Evolutionary conservation across 2,888 invertebrate genomes (phyloP).

Genomic region (Danaus chrysippus): DNA sequence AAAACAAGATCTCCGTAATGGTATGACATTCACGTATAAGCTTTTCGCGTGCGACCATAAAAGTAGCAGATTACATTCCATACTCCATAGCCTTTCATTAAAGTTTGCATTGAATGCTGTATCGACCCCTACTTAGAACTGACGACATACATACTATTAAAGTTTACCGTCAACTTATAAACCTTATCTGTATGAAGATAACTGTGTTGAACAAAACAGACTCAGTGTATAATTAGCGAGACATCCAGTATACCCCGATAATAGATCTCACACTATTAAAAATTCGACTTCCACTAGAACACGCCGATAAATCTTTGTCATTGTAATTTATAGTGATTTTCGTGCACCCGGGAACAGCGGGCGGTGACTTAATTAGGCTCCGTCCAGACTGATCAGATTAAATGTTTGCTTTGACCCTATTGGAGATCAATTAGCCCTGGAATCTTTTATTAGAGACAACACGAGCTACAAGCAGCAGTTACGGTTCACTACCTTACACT

Average conservation of each 20-base stretch:
- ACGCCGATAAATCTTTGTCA: conserved; percentile 22
- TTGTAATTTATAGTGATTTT: conserved; percentile 21
- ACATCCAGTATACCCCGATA: too few species aligned
- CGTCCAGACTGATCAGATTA: conserved; percentile 4
- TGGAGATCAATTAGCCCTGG: conserved; percentile 9
- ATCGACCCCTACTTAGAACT: conserved; percentile 24
- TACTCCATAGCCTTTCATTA: conserved; percentile 27
- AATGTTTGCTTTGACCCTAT: conserved; percentile 12
- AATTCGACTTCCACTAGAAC: conserved; percentile 12
- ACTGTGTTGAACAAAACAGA: too few species aligned
- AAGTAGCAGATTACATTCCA: conserved; percentile 23
- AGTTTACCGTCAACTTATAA: neutral
- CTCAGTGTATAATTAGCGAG: too few species aligned
- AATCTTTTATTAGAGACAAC: conserved; percentile 4
- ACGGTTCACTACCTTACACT: too few species aligned
- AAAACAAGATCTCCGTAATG: conserved; percentile 20
- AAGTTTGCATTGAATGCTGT: conserved; percentile 15
- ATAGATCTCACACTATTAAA: conserved; percentile 11
- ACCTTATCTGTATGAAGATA: too few species aligned
- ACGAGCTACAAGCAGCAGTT: too few species aligned
- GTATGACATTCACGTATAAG: conserved; percentile 11
- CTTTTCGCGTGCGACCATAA: conserved; percentile 19
- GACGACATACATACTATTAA: conserved; percentile 15
- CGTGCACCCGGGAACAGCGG: conserved; percentile 10
- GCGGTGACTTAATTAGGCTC: conserved; percentile 24